Evolutionary conservation across 53 echinoderm and acorn worm genomes (phyloP), one percentile per base, ranked within the genome.

Genomic region (Patiria pectinifera): DNA sequence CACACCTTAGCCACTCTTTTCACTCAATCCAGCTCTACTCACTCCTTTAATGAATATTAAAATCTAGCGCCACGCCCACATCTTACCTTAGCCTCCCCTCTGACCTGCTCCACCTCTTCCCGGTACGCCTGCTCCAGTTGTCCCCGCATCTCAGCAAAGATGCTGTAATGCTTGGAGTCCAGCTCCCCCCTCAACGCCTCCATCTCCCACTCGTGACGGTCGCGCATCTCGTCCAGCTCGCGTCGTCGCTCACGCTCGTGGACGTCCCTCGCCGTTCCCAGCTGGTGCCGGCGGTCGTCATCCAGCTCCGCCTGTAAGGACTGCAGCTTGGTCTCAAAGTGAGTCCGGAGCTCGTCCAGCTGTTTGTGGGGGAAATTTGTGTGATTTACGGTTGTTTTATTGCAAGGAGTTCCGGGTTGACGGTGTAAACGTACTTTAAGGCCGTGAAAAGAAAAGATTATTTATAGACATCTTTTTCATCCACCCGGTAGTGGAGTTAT

Each of bases 181-280:
- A 97, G 78, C 71, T 93, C 83, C 2, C 91, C 94, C 24, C 94
- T 87, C 82, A 96, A 91, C 2, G 85, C 94, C 81, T 96, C 94
- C 94, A 97, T 96, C 91, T 95, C 96, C 87, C 94, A 92, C 87
- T 93, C 91, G 78, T 97, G 96, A 2, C 93, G 89, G 59, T 95
- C 97, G 22, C 75, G 80, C 92, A 94, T 46, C 21, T 91, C 94
- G 25, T 61, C 62, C 63, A 88, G 76, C 84, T 95, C 95, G 2
- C 93, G 83, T 35, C 93, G 78, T 45, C 91, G 77, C 62, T 92
- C 93, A 3, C 93, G 86, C 66, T 95, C 94, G 48, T 91, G 85
- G 48, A 86, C 93, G 18, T 72, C 86, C 81, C 91, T 92, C 77
- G 87, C 92, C 2, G 89, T 85, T 19, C 93, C 94, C 53, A 96